phyloP scores from a whole-genome alignment of 1,140 invertebrate genomes.

The Papilio polyxenes region DNA sequence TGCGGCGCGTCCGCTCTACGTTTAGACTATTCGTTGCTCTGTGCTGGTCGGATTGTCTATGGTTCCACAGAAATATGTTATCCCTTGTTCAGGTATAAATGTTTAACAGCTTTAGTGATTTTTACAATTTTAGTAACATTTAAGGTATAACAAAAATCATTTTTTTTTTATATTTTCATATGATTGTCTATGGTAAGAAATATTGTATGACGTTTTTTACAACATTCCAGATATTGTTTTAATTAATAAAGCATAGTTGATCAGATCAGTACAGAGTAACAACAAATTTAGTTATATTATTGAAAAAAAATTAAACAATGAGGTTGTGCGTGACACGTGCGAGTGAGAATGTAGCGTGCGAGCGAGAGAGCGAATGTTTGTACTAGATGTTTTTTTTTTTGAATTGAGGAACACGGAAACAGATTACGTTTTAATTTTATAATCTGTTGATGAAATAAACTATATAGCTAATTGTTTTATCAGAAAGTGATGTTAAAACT shows the following conservation, averaged over 20 bases:
- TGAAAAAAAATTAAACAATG: conserved; percentile 49
- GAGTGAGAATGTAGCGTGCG: conserved; percentile 44
- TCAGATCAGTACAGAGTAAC: conserved; percentile 44
- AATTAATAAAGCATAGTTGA: background rate
- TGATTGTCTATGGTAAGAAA: background rate
- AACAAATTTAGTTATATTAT: conserved; percentile 50
- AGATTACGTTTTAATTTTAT: conserved; percentile 16
- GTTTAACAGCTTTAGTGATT: background rate
- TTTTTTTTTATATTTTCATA: too few species aligned
- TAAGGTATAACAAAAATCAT: background rate
- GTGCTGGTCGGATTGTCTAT: background rate
- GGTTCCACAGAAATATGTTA: background rate
- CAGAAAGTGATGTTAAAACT: too few species aligned
- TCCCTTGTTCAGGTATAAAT: background rate
- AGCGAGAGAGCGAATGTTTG: conserved; percentile 41
- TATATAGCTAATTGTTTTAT: too few species aligned
- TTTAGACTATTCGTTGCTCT: conserved; percentile 21
- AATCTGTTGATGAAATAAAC: background rate
- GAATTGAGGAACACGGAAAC: conserved; percentile 4
- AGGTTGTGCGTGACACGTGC: conserved; percentile 57
- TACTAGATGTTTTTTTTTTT: conserved; percentile 39
- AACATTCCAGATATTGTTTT: background rate
- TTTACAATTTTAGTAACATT: background rate
- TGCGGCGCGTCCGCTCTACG: conserved; percentile 9
- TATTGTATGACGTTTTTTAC: background rate